phyloP scores from a whole-genome alignment of 2,113 vertebrate genomes.

The Galeopterus variegatus region DNA sequence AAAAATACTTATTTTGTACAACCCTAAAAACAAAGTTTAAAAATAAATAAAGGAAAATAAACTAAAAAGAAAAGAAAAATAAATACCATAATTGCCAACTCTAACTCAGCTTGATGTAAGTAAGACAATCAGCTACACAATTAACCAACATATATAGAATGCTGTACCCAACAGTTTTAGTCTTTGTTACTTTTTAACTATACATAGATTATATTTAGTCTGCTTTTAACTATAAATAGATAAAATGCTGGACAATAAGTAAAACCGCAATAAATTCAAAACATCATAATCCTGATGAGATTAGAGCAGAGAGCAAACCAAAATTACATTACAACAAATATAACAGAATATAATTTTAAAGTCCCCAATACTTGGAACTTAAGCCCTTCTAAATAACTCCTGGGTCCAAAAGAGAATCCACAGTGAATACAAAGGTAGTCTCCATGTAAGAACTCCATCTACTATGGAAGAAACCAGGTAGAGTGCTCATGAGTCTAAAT shows the following conservation, averaged over 20 bases:
- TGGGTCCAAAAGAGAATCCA: background rate
- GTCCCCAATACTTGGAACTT: background rate
- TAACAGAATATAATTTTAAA: background rate
- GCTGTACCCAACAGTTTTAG: background rate
- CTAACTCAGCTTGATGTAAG: too few species aligned
- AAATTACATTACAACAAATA: background rate
- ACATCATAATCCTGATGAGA: background rate
- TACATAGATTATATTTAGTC: background rate
- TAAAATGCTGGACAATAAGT: background rate
- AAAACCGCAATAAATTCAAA: background rate
- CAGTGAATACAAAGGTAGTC: background rate
- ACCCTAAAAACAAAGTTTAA: too few species aligned
- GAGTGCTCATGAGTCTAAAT: background rate
- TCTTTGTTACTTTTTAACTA: background rate
- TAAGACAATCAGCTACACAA: too few species aligned
- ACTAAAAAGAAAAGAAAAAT: too few species aligned
- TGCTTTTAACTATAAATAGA: background rate
- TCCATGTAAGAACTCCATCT: background rate
- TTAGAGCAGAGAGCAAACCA: background rate
- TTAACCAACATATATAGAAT: too few species aligned
- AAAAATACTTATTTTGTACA: too few species aligned
- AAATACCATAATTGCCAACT: too few species aligned
- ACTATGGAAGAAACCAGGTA: background rate
- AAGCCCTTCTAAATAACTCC: background rate
- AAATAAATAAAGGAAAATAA: too few species aligned